Conservation (phyloP, 2,888 invertebrate genomes). For the Cosmia pyralina region DNA sequence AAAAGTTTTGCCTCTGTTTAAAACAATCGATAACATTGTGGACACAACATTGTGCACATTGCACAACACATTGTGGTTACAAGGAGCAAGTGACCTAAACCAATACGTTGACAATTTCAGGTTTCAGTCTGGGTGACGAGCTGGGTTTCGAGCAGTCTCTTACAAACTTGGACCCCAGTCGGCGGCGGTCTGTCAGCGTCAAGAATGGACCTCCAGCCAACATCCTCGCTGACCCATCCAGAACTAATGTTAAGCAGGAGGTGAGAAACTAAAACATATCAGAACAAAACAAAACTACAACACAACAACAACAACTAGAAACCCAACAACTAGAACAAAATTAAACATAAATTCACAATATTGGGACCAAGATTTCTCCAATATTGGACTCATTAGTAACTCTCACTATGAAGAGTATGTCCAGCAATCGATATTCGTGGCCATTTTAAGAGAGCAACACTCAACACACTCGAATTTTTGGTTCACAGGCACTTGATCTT, state of each 20-base stretch:
- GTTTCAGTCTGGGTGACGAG: slow-evolving; percentile 96
- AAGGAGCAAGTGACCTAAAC: not conserved
- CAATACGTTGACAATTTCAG: slow-evolving; percentile 85
- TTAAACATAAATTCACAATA: not conserved
- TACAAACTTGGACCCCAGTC: slow-evolving; percentile 93
- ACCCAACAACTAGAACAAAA: too few species aligned
- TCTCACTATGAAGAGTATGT: not conserved
- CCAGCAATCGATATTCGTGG: not conserved
- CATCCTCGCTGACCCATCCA: slow-evolving; percentile 76
- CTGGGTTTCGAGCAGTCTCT: slow-evolving; percentile 95
- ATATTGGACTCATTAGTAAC: not conserved
- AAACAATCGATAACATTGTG: not conserved
- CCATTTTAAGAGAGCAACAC: not conserved
- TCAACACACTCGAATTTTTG: not conserved
- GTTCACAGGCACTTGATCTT: not conserved
- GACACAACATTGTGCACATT: too few species aligned
- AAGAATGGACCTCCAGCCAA: slow-evolving; percentile 88
- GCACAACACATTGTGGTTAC: too few species aligned
- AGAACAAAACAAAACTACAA: not conserved
- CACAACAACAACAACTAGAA: too few species aligned
- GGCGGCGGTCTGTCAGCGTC: slow-evolving; percentile 92
- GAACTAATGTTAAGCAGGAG: slow-evolving; percentile 82
- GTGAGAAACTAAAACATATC: slow-evolving; percentile 64
- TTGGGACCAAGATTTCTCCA: not conserved
- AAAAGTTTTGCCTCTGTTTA: too few species aligned